Evolutionary conservation across 2,113 vertebrate genomes (phyloP), one percentile per base, ranked within the genome.

Genomic region (Hemiprocne comata): DNA sequence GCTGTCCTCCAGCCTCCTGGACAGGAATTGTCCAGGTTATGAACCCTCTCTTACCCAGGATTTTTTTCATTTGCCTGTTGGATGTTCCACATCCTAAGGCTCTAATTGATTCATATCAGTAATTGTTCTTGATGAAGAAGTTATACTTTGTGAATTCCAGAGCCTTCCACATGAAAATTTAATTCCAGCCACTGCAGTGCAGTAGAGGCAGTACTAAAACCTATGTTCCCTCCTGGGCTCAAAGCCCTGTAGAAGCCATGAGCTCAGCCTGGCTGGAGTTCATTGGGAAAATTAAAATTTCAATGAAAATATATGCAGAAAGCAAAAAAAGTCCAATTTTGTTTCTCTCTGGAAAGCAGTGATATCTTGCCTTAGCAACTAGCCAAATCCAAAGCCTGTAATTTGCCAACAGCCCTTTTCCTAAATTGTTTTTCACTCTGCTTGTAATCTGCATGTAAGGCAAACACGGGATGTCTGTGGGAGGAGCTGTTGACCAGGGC

Each of bases 221-320:
- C 36, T 83, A 7, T 69, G 9, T 33, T 85, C 25, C 28, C 15
- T 79, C 62, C 74, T 66, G 70, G 42, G 28, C 46, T 79, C 17
- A 76, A 90, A 72, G 18, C 9, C 19, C 10, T 40, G 15, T 62
- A 26, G 46, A 76, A 94, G 21, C 17, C 36, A 79, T 25, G n/a
- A 76, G 11, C 28, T 72, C 33, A 21, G 29, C 19, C 44, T 82
- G 62, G 34, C 38, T 89, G 58, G 53, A 54, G 21, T 31, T 91
- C 51, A 61, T 90, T 20, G 33, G 13, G 40, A 82, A 91, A 94
- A 94, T 65, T 69, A 82, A 87, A 90, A 76, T 79, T 83, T 94
- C 46, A 26, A 9, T 34, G 44, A 83, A 87, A 58, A 54, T 51
- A 36, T 5, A 75, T 3, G 1, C 62, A 82, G 60, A 69, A 89